phyloP scores from a whole-genome alignment of 2,888 invertebrate species.

The Monochamus alternatus region DNA sequence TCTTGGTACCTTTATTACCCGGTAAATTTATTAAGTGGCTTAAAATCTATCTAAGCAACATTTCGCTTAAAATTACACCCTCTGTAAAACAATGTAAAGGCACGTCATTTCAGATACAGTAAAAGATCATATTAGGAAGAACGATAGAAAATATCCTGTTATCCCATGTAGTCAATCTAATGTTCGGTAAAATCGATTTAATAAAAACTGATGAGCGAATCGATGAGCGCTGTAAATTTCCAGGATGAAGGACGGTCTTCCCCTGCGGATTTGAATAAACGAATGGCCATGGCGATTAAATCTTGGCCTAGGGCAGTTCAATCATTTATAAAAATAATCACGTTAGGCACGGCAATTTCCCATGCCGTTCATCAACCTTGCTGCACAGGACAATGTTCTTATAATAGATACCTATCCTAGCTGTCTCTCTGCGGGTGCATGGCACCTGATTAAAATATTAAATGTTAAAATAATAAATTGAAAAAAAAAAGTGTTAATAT shows the following conservation, averaged over 20 bases:
- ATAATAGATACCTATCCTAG: neutral
- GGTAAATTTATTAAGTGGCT: too few relatives aligned
- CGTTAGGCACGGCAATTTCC: neutral
- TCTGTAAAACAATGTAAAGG: too few relatives aligned
- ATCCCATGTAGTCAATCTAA: too few relatives aligned
- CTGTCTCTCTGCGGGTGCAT: neutral
- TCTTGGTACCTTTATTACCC: too few relatives aligned
- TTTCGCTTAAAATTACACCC: too few relatives aligned
- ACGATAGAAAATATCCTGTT: too few relatives aligned
- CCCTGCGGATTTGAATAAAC: neutral
- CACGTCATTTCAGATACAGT: too few relatives aligned
- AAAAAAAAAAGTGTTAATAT: too few relatives aligned
- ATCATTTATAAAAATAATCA: neutral
- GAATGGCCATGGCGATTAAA: neutral
- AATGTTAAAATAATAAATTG: too few relatives aligned
- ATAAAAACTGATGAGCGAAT: neutral
- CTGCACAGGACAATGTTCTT: neutral
- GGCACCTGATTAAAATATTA: neutral
- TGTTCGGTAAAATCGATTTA: neutral
- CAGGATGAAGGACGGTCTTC: neutral
- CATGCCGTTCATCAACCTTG: neutral
- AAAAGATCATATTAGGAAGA: too few relatives aligned
- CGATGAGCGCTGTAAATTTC: neutral
- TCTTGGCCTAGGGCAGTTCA: slow-evolving; percentile 13
- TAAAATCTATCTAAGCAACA: too few relatives aligned